A percentile compares a stretch with the other conserved stretches of the same genome.
Evolutionary conservation across 2,888 invertebrate genomes (phyloP).

Genomic region (Hirtodrosophila alboralis): DNA sequence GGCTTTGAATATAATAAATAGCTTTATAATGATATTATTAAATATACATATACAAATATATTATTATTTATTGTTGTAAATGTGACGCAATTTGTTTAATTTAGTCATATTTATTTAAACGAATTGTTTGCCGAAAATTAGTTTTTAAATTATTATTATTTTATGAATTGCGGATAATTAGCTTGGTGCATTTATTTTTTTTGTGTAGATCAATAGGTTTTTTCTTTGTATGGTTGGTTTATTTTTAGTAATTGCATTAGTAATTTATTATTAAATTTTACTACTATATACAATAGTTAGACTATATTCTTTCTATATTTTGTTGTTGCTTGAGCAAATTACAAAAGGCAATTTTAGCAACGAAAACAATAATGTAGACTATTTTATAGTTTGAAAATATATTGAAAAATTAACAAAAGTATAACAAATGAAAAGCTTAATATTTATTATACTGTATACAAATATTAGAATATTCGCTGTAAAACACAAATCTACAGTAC

Average conservation of each 20-base stretch:
- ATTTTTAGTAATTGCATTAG: constrained; percentile 13
- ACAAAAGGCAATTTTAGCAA: not conserved
- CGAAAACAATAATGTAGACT: not conserved
- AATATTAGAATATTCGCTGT: too few relatives aligned
- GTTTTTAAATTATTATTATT: constrained; percentile 28
- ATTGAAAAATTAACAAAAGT: not conserved
- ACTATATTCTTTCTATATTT: too few relatives aligned
- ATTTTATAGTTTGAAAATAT: not conserved
- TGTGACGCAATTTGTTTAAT: constrained; percentile 55
- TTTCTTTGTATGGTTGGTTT: not conserved
- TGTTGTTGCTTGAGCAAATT: too few relatives aligned
- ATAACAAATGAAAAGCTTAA: too few relatives aligned
- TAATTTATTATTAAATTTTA: constrained; percentile 12
- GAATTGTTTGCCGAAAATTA: constrained; percentile 51
- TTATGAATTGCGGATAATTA: constrained; percentile 41
- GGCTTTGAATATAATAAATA: constrained; percentile 31
- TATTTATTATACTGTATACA: not conserved
- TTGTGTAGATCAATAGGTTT: constrained; percentile 14
- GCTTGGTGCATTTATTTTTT: constrained; percentile 16
- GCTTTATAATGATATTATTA: constrained; percentile 47
- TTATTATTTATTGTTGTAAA: constrained; percentile 21
- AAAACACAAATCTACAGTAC: too few relatives aligned
- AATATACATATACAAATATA: too few relatives aligned
- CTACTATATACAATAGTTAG: too few relatives aligned
- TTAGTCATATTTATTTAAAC: constrained; percentile 51